phyloP scores from a whole-genome alignment of 2,888 invertebrate genomes.

The Drosophila mimetica region DNA sequence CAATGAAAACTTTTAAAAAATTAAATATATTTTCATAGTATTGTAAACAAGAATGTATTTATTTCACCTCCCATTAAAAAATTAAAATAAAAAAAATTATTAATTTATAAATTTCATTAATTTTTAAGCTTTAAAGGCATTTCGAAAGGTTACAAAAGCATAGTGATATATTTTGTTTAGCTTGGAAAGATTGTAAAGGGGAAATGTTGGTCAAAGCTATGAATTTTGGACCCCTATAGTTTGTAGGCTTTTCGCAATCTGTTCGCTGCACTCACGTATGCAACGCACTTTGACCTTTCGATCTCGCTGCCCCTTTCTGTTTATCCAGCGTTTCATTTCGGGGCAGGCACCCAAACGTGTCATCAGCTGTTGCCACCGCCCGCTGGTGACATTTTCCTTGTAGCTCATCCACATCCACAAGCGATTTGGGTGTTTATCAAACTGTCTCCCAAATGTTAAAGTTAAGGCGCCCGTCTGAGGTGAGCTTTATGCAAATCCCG shows the following conservation, averaged over 20 bases:
- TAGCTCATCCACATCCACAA: slow-evolving; percentile 17
- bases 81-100: too few species aligned
- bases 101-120: too few species aligned
- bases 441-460: slow-evolving; percentile 65
- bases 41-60: too few species aligned
- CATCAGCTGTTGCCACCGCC: slow-evolving; percentile 15
- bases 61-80: too few species aligned
- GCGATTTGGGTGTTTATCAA: slow-evolving; percentile 59
- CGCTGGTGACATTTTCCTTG: not conserved
- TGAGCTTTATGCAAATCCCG: slow-evolving; percentile 74
- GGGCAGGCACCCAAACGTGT: slow-evolving; percentile 18
- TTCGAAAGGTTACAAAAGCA: too few species aligned
- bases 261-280: slow-evolving; percentile 4
- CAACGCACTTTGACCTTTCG: slow-evolving; percentile 61
- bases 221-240: too few species aligned
- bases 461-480: slow-evolving; percentile 60
- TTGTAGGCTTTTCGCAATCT: not conserved
- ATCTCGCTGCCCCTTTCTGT: slow-evolving; percentile 1
- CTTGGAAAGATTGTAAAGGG: not conserved
- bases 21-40: too few species aligned
- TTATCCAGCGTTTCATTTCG: slow-evolving; percentile 22
- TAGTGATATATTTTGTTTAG: too few species aligned
- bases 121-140: too few species aligned
- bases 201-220: not conserved
- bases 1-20: too few species aligned